Evolutionary conservation across 2,888 invertebrate species (phyloP), one percentile per base, ranked within the genome.

Genomic region (Synanthedon formicaeformis): DNA sequence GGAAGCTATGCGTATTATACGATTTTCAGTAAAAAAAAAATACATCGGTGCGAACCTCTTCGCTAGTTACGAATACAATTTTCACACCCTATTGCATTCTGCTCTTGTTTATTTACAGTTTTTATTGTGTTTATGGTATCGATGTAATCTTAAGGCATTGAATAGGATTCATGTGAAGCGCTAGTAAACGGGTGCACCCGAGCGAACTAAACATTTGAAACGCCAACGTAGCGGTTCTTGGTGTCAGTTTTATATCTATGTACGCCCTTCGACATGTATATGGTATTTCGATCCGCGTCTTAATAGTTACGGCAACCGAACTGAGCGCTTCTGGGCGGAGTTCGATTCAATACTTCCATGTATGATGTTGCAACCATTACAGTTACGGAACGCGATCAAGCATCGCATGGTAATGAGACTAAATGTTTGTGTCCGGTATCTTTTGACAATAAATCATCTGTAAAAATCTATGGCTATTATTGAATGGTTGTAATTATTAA

Each of bases 101-200:
- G 14, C 45, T 51, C 3, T 27, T 45, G 45, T 51, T 27, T 27
- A n/a, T 51, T 34, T 34, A 34, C 34, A 51, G n/a, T n/a, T 11
- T 40, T 41, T 41, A 16, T 13, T 40, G 10, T 14, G 41, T 59
- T 67, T 67, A 63, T 67, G 68, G 73, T 69, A 60, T 61, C 63
- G 55, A 63, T 63, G 67, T 57, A 67, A 71, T 73, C 68, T 68
- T 60, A 61, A 67, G 64, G 62, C 65, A 75, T 75, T 77, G 78
- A 75, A 77, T 78, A 80, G 74, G 78, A 78, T 81, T 76, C 75
- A 83, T 80, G 80, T 81, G 80, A 80, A 81, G 74, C 76, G 75
- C 75, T 73, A 73, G 78, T 85, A 82, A 86, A 84, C 82, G 83
- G 80, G 80, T 78, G 81, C 81, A 83, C 69, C 77, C 72, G 76